phyloP scores from a whole-genome alignment of 2,113 vertebrate genomes.

The Dolichallabes microphthalmus region DNA sequence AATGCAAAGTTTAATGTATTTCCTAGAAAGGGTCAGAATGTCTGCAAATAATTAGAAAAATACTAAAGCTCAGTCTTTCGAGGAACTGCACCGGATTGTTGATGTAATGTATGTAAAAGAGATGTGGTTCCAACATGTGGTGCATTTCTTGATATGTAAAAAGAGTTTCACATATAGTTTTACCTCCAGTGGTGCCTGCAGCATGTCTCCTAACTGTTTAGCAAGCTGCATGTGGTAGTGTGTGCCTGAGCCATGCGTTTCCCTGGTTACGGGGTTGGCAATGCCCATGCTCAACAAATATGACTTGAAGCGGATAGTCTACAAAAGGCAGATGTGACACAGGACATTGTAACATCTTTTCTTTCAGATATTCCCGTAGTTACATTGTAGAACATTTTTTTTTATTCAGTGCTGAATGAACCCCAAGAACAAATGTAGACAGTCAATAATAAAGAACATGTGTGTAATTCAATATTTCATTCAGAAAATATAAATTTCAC shows the following conservation, averaged over 20 bases:
- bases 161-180: not conserved
- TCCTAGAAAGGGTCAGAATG: not conserved
- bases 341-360: not conserved
- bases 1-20: not conserved
- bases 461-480: not conserved
- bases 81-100: not conserved
- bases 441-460: not conserved
- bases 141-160: not conserved
- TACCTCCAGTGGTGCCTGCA: conserved; percentile 90
- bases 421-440: not conserved
- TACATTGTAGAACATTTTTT: not conserved
- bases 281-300: conserved; percentile 98
- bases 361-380: not conserved
- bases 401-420: not conserved
- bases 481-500: not conserved
- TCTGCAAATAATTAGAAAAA: not conserved
- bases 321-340: conserved; percentile 34
- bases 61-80: not conserved
- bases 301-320: conserved; percentile 97
- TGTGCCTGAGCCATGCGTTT: conserved; percentile 91
- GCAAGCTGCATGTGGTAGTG: conserved; percentile 96
- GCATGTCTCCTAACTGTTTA: conserved; percentile 88
- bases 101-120: not conserved
- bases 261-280: conserved; percentile 92
- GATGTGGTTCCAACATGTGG: not conserved